phyloP scores from a whole-genome alignment of 2,888 invertebrate genomes.

The Helleia helle region DNA sequence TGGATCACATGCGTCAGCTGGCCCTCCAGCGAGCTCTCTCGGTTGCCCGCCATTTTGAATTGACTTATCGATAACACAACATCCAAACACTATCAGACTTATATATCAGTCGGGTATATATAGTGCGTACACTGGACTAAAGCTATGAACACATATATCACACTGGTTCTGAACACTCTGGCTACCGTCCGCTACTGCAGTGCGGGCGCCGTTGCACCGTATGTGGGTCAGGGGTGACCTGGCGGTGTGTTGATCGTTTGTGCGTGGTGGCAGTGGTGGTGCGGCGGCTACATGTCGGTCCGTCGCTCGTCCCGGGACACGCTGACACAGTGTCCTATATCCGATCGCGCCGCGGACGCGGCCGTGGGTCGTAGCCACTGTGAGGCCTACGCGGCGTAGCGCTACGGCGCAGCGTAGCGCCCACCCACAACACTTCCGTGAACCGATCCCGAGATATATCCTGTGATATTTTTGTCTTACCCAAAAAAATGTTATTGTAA shows the following conservation, averaged over 20 bases:
- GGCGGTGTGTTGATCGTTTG: constrained; percentile 32
- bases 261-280: constrained; percentile 38
- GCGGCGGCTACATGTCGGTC: too few species aligned
- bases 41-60: constrained; percentile 51
- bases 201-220: constrained; percentile 52
- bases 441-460: constrained; percentile 37
- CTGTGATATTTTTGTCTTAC: constrained; percentile 25
- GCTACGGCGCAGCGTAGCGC: constrained; percentile 41
- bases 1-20: constrained; percentile 61
- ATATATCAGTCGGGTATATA: constrained; percentile 49
- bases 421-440: constrained; percentile 45
- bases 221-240: constrained; percentile 58
- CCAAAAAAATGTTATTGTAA: too few species aligned
- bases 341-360: constrained; percentile 41
- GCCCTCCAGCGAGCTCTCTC: constrained; percentile 44
- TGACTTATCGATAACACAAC: too few species aligned
- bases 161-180: too few species aligned
- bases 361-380: constrained; percentile 54
- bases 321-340: constrained; percentile 57
- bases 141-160: constrained; percentile 69
- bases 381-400: constrained; percentile 65
- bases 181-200: constrained; percentile 30
- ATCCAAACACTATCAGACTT: constrained; percentile 48
- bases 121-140: constrained; percentile 36
- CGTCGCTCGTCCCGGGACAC: constrained; percentile 31